phyloP scores from a whole-genome alignment of 2,888 invertebrate genomes.

The Philopedon plagiatum region DNA sequence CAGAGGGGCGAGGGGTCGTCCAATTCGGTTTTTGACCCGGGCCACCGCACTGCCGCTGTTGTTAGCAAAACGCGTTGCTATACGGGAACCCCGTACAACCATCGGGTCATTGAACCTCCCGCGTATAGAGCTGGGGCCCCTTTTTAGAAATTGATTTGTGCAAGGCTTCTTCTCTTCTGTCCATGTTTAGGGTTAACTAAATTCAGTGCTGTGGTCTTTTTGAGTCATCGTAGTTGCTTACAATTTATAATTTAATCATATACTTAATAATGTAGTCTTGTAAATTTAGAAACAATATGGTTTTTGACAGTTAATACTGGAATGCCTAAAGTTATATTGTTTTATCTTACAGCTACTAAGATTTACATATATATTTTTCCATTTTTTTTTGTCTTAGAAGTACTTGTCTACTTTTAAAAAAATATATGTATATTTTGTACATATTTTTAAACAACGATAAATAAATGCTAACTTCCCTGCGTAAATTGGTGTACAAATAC shows the following conservation, averaged over 20 bases:
- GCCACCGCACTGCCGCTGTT: conserved; percentile 51
- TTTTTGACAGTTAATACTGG: no score
- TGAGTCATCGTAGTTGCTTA: background rate
- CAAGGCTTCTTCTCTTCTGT: conserved; percentile 8
- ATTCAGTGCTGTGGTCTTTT: background rate
- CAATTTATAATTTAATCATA: background rate
- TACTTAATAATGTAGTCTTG: background rate
- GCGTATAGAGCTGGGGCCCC: conserved; percentile 10
- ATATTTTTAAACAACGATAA: no score
- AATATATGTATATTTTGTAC: no score
- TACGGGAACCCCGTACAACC: conserved; percentile 41
- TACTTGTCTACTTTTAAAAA: no score
- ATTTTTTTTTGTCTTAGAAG: no score
- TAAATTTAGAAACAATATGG: no score
- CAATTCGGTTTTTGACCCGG: conserved; percentile 66
- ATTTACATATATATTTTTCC: no score
- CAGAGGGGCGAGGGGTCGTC: conserved; percentile 60
- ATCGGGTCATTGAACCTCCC: conserved; percentile 40
- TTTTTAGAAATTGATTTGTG: conserved; percentile 24
- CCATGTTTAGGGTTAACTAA: background rate
- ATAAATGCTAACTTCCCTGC: no score
- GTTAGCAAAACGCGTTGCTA: conserved; percentile 50
- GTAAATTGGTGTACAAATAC: no score
- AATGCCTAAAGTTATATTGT: no score
- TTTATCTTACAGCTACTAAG: no score